A percentile compares a stretch with the other conserved stretches of the same genome.
phyloP scores from a whole-genome alignment of 2,113 vertebrate genomes.

The Pachypanchax playfairii region DNA sequence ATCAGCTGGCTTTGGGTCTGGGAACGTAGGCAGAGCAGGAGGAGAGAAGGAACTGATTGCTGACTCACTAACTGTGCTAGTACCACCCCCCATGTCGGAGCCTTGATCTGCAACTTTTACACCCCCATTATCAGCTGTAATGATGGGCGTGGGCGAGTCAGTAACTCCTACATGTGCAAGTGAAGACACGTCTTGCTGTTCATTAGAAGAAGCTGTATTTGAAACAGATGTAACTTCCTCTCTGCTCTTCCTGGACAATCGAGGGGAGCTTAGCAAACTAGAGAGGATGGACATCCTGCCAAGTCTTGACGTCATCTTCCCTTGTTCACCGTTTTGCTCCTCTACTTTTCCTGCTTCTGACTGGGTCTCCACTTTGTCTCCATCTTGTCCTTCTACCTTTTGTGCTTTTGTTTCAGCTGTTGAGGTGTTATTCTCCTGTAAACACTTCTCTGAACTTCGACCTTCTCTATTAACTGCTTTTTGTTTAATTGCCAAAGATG shows the following conservation, averaged over 20 bases:
- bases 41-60: conserved; percentile 50
- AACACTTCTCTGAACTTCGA: conserved; percentile 74
- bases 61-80: conserved; percentile 41
- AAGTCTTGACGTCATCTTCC: conserved; percentile 81
- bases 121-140: conserved; percentile 19
- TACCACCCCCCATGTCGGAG: conserved; percentile 34
- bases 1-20: conserved; percentile 79
- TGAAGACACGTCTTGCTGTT: conserved; percentile 23
- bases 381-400: conserved; percentile 63
- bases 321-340: conserved; percentile 41
- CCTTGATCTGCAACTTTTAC: conserved; percentile 48
- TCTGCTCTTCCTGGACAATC: conserved; percentile 69
- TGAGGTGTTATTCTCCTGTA: conserved; percentile 69
- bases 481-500: conserved; percentile 83
- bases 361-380: conserved; percentile 19
- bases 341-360: conserved; percentile 26
- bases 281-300: conserved; percentile 90
- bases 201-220: conserved; percentile 49
- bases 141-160: conserved; percentile 19
- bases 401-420: conserved; percentile 56
- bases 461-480: conserved; percentile 80
- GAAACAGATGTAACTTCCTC: conserved; percentile 67
- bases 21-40: conserved; percentile 66
- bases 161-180: conserved; percentile 22
- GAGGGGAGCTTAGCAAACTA: conserved; percentile 79